Conservation (phyloP, 2,113 vertebrate species). For the Menura novaehollandiae region DNA sequence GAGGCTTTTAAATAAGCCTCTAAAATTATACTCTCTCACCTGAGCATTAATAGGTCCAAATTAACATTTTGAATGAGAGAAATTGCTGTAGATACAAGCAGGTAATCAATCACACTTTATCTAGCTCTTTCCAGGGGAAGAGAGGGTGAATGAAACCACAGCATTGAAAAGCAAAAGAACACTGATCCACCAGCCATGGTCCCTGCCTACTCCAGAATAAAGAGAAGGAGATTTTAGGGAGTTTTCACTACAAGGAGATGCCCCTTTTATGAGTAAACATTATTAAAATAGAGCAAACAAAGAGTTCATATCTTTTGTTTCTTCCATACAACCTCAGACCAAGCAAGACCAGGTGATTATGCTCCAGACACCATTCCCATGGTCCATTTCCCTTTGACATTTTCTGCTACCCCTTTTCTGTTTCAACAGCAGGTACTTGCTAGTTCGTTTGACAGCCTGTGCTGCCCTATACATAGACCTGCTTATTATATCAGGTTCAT, state of each 20-base stretch:
- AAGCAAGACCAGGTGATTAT: neutral
- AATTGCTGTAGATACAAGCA: neutral
- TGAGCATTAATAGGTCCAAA: neutral
- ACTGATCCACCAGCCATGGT: neutral
- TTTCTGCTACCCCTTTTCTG: neutral
- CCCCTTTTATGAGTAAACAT: neutral
- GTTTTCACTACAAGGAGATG: neutral
- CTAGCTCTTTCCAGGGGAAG: neutral
- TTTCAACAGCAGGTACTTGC: neutral
- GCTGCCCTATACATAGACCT: neutral
- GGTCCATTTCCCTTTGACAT: neutral
- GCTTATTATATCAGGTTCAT: neutral
- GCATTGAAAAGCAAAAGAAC: neutral
- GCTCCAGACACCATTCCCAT: neutral
- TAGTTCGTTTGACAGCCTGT: neutral
- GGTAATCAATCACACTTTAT: constrained; percentile 41
- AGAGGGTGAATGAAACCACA: neutral
- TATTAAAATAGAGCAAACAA: neutral
- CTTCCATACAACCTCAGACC: neutral
- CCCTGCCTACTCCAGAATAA: neutral
- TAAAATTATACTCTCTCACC: neutral
- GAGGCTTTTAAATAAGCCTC: neutral
- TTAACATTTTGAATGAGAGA: constrained; percentile 28
- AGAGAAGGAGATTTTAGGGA: neutral
- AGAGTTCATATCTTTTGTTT: neutral